A percentile compares a stretch with the other conserved stretches of the same genome.
Conservation (phyloP, 2,888 invertebrate genomes). For the Trissolcus brochymenae region DNA sequence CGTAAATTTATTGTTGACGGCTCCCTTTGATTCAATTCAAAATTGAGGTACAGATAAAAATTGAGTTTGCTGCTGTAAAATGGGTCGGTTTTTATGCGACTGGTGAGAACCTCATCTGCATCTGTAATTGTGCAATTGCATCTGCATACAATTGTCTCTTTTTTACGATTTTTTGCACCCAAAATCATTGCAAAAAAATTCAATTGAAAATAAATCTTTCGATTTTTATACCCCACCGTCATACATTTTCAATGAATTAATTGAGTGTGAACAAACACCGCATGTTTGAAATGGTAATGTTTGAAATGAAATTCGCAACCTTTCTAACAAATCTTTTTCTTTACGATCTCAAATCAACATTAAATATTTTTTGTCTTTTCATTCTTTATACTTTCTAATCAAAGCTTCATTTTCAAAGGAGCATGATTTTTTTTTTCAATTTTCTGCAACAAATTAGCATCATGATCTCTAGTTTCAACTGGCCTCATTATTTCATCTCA, state of each 20-base stretch:
- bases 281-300: not conserved
- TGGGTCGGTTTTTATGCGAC: slow-evolving; percentile 5
- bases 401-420: no score
- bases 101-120: slow-evolving; percentile 25
- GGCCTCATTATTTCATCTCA: no score
- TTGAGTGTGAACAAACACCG: not conserved
- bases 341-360: no score
- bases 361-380: no score
- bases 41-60: slow-evolving; percentile 9
- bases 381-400: no score
- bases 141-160: slow-evolving; percentile 31
- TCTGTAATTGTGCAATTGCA: slow-evolving; percentile 21
- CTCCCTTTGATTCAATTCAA: not conserved
- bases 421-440: no score
- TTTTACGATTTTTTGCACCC: not conserved
- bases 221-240: not conserved
- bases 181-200: not conserved
- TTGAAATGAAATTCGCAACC: not conserved
- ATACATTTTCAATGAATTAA: not conserved
- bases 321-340: no score
- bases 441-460: no score
- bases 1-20: no score
- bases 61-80: no score
- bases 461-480: no score
- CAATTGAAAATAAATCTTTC: not conserved